Conservation (phyloP, 2,888 invertebrate species). For the Plebejus melissa region DNA sequence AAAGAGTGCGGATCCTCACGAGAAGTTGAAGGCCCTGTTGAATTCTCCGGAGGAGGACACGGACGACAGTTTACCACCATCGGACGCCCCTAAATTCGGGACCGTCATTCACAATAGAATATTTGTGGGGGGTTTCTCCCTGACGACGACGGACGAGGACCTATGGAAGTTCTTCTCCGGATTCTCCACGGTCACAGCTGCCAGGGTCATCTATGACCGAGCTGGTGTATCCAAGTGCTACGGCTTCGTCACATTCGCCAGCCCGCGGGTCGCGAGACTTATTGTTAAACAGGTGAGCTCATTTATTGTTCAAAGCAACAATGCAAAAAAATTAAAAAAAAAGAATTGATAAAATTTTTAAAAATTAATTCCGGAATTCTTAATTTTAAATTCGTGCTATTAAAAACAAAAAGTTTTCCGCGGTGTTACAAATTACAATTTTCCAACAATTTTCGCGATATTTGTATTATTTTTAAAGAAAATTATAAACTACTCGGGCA, state of each 20-base stretch:
- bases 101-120: conserved; percentile 96
- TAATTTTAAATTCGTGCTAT: neutral
- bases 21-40: conserved; percentile 66
- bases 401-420: neutral
- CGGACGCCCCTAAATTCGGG: conserved; percentile 81
- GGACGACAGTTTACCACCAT: conserved; percentile 66
- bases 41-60: conserved; percentile 70
- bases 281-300: conserved; percentile 72
- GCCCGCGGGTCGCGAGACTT: conserved; percentile 70
- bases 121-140: conserved; percentile 97
- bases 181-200: conserved; percentile 93
- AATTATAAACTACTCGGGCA: too few relatives aligned
- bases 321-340: neutral
- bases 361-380: neutral
- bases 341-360: neutral
- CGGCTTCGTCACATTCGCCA: conserved; percentile 86
- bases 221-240: conserved; percentile 97
- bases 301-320: conserved; percentile 27
- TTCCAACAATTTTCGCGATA: neutral
- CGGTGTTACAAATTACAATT: neutral
- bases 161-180: conserved; percentile 94
- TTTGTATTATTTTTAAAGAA: too few relatives aligned
- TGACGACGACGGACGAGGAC: conserved; percentile 95
- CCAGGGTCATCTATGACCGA: conserved; percentile 96
- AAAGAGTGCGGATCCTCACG: conserved; percentile 67